A percentile compares a stretch with the other conserved stretches of the same genome.
These are phyloP conservation scores for Drosophila erecta DNA, from an alignment of 1,140 invertebrate genomes.

Conservation along the genomic window DNA sequence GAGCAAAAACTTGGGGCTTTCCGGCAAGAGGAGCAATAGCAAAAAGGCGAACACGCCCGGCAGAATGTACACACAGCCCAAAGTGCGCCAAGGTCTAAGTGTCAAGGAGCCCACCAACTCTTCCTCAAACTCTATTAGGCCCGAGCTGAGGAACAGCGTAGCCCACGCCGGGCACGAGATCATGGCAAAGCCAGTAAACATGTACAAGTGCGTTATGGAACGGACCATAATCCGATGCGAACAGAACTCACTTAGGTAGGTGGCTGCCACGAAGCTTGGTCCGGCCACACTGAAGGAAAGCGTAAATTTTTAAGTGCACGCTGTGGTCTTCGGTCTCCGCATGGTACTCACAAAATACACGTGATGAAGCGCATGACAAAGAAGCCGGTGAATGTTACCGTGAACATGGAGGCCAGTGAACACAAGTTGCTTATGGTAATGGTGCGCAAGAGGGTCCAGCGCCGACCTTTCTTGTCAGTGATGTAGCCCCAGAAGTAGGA, in stretches of 20 bases:
- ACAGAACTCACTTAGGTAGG: slow-evolving; percentile 66
- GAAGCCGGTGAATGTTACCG: slow-evolving; percentile 41
- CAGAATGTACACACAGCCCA: slow-evolving; percentile 47
- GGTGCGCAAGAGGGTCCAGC: slow-evolving; percentile 85
- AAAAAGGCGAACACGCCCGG: slow-evolving; percentile 57
- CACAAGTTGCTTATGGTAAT: slow-evolving; percentile 51
- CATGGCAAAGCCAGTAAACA: slow-evolving; percentile 68
- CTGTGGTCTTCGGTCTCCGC: background rate
- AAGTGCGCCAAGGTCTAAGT: slow-evolving; percentile 48
- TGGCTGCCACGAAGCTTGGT: slow-evolving; percentile 62
- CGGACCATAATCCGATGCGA: slow-evolving; percentile 52
- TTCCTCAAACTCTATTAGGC: slow-evolving; percentile 52
- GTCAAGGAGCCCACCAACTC: slow-evolving; percentile 10
- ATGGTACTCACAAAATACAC: slow-evolving; percentile 61
- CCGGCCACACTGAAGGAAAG: slow-evolving; percentile 49
- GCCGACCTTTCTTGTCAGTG: slow-evolving; percentile 88
- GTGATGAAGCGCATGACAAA: slow-evolving; percentile 62
- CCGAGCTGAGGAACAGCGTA: slow-evolving; percentile 18
- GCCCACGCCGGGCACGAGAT: slow-evolving; percentile 49
- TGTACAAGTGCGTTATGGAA: slow-evolving; percentile 57
- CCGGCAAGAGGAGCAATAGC: slow-evolving; percentile 52
- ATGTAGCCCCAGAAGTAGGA: slow-evolving; percentile 89
- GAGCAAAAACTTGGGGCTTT: slow-evolving; percentile 63
- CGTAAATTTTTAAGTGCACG: no score
- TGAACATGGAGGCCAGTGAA: slow-evolving; percentile 63